Conservation (phyloP, 2,113 vertebrate genomes). For the Salvelinus namaycush region DNA sequence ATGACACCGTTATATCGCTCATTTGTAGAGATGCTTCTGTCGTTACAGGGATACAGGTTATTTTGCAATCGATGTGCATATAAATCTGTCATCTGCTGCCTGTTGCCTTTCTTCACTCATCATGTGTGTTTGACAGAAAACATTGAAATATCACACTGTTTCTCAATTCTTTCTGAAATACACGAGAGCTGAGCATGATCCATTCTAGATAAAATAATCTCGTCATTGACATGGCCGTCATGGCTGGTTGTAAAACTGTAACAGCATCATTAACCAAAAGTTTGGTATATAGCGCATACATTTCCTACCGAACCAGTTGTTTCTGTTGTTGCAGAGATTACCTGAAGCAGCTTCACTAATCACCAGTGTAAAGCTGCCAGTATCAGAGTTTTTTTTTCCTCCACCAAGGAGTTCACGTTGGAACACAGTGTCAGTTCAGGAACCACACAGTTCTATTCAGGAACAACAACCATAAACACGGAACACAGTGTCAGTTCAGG, state of each 20-base stretch:
- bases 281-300: neutral
- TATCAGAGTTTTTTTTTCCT: neutral
- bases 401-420: neutral
- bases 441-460: no score
- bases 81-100: constrained; percentile 34
- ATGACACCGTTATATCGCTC: constrained; percentile 37
- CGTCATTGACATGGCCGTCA: no score
- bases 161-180: neutral
- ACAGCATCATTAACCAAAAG: neutral
- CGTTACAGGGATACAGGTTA: constrained; percentile 56
- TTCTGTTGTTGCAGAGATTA: neutral
- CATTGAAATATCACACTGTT: neutral
- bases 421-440: neutral
- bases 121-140: neutral
- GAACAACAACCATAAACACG: no score
- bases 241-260: neutral
- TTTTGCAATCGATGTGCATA: constrained; percentile 45
- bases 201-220: neutral
- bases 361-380: neutral
- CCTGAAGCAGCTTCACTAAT: neutral
- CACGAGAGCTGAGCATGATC: neutral
- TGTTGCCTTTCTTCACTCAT: constrained; percentile 46
- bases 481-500: no score
- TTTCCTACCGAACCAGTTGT: neutral
- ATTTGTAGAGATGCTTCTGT: constrained; percentile 40